Evolutionary conservation across 2,113 vertebrate genomes (phyloP).

Genomic region (Semicossyphus pulcher): DNA sequence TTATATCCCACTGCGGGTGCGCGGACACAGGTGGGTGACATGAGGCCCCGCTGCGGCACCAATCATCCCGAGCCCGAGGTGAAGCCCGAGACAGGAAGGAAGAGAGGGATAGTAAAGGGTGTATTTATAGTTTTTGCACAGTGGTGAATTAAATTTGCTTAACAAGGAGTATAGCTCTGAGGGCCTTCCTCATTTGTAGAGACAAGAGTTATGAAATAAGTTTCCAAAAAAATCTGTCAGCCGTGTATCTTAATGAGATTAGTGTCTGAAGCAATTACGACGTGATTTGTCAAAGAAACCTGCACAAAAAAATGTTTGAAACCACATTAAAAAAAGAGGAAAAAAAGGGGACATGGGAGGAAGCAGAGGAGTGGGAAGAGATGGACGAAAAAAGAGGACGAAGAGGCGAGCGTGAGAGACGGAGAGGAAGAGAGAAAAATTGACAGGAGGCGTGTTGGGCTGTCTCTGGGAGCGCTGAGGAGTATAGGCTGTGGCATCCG

Average conservation of each 20-base stretch:
- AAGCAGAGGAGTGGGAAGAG: too few species aligned
- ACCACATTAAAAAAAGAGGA: background rate
- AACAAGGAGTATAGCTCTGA: constrained; percentile 51
- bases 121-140: constrained; percentile 62
- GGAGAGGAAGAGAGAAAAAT: constrained; percentile 37
- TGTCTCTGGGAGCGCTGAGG: constrained; percentile 69
- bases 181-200: constrained; percentile 27
- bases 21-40: constrained; percentile 48
- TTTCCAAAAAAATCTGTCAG: constrained; percentile 12
- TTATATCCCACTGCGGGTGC: constrained; percentile 26
- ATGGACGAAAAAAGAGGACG: constrained; percentile 5
- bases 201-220: constrained; percentile 39
- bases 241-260: constrained; percentile 46
- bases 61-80: constrained; percentile 59
- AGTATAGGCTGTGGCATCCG: constrained; percentile 70
- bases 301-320: constrained; percentile 16
- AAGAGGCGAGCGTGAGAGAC: constrained; percentile 45
- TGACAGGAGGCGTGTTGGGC: constrained; percentile 66
- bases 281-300: constrained; percentile 27
- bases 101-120: constrained; percentile 26
- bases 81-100: constrained; percentile 40
- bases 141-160: constrained; percentile 52
- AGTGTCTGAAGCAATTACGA: constrained; percentile 43
- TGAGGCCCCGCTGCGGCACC: constrained; percentile 46
- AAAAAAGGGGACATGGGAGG: background rate